A percentile compares a stretch with the other conserved stretches of the same genome.
phyloP scores from a whole-genome alignment of 1,140 invertebrate species.

The Micrasema minimum region DNA sequence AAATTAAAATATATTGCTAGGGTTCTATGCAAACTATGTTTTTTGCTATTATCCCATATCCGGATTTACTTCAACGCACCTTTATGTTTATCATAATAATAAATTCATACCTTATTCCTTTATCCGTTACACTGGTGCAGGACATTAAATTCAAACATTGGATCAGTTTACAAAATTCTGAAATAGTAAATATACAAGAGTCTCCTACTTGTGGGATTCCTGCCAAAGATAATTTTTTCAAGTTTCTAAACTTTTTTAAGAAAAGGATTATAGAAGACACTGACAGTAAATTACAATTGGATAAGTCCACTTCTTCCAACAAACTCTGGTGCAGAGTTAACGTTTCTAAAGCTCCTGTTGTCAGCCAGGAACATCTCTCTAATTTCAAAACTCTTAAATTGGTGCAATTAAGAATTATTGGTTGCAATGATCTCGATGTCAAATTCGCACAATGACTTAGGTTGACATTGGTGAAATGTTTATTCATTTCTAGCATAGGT shows the following conservation, averaged over 20 bases:
- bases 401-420: constrained; percentile 67
- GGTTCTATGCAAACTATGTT: too few species aligned
- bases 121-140: constrained; percentile 67
- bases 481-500: constrained; percentile 60
- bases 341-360: constrained; percentile 68
- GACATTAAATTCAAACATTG: constrained; percentile 68
- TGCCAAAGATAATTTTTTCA: constrained; percentile 66
- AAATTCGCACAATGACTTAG: constrained; percentile 68
- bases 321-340: constrained; percentile 67
- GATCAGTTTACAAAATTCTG: constrained; percentile 65
- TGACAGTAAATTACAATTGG: constrained; percentile 65
- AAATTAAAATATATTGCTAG: too few species aligned
- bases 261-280: constrained; percentile 68
- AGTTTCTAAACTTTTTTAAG: constrained; percentile 66
- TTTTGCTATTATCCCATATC: too few species aligned
- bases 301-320: constrained; percentile 69
- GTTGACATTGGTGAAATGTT: constrained; percentile 65
- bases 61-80: too few species aligned
- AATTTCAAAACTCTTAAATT: constrained; percentile 66
- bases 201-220: constrained; percentile 68
- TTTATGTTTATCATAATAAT: too few species aligned
- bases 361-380: constrained; percentile 67
- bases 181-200: constrained; percentile 66
- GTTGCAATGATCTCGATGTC: constrained; percentile 67
- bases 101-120: constrained; percentile 65